These are phyloP conservation scores for Myanophis thanlyinensis DNA, from an alignment of 2,113 vertebrate species.

Conservation along the genomic window DNA sequence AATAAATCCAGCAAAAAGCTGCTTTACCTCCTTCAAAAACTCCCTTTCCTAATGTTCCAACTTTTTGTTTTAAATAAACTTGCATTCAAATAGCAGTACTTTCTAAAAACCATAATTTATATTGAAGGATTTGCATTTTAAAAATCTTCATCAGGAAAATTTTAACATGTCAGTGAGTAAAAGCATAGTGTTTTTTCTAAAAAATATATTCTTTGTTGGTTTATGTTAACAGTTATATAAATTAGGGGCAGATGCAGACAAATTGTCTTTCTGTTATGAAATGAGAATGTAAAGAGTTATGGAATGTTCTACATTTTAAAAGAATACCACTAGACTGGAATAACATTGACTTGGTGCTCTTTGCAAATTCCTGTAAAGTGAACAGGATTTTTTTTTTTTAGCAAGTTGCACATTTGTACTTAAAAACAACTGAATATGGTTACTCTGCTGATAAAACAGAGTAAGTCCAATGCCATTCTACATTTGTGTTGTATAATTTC, in stretches of 20 bases:
- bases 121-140: background rate
- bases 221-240: background rate
- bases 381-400: background rate
- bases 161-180: background rate
- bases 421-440: background rate
- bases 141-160: background rate
- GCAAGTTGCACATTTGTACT: background rate
- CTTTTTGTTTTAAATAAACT: background rate
- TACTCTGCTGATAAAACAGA: background rate
- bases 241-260: background rate
- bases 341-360: background rate
- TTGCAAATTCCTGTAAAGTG: background rate
- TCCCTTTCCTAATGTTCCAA: background rate
- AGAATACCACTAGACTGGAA: background rate
- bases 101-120: background rate
- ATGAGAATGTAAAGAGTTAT: background rate
- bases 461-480: background rate
- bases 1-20: background rate
- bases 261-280: background rate
- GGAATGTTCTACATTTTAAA: background rate
- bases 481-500: background rate
- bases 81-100: background rate
- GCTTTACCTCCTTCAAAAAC: background rate
- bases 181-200: background rate
- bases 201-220: background rate